A percentile compares a stretch with the other conserved stretches of the same genome.
phyloP scores from a whole-genome alignment of 2,113 vertebrate species.

The Lonchura striata region DNA sequence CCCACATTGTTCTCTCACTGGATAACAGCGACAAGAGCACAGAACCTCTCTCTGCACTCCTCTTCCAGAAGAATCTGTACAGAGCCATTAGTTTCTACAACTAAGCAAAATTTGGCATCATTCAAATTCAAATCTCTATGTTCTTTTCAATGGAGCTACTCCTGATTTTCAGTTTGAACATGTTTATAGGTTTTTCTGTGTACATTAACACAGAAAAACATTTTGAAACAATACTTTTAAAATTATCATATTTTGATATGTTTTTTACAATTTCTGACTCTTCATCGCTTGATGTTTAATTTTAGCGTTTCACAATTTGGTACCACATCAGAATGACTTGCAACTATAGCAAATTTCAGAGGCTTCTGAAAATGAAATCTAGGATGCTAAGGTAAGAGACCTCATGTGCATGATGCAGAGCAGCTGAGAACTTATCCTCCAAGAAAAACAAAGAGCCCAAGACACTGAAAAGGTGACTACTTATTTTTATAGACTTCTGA shows the following conservation, averaged over 20 bases:
- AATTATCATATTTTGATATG: not conserved
- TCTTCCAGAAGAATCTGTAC: not conserved
- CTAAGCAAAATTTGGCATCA: not conserved
- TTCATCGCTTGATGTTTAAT: constrained; percentile 8
- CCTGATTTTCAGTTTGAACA: not conserved
- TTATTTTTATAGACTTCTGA: not conserved
- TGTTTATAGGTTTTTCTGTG: not conserved
- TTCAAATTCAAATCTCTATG: not conserved
- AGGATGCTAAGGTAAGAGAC: constrained; percentile 60
- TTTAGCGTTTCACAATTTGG: constrained; percentile 76
- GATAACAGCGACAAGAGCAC: not conserved
- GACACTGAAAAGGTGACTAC: constrained; percentile 74
- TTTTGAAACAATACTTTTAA: not conserved
- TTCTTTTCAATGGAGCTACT: not conserved
- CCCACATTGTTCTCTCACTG: not conserved
- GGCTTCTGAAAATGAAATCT: constrained; percentile 73
- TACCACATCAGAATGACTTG: constrained; percentile 74
- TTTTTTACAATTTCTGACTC: not conserved
- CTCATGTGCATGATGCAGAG: constrained; percentile 37
- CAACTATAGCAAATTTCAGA: constrained; percentile 78
- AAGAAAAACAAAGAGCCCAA: constrained; percentile 70
- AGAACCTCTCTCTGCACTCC: not conserved
- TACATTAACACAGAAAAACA: not conserved
- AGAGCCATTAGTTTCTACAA: not conserved
- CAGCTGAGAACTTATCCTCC: constrained; percentile 66